Evolutionary conservation across 2,797 vertebrate species (phyloP).

Genomic region (Oryzias dopingdopingensis): DNA sequence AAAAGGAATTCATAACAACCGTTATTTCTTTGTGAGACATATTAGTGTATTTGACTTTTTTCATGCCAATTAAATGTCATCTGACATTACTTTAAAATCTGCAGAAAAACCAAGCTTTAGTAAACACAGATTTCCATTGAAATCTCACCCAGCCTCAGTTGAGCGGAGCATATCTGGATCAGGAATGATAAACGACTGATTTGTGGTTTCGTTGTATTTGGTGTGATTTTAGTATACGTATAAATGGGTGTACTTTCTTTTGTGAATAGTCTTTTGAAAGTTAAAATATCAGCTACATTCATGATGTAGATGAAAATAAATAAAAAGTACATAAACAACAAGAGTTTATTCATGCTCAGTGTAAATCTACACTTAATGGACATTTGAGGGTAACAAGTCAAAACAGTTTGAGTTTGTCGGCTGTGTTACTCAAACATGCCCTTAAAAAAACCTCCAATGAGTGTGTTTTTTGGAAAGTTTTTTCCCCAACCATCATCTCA

Average conservation of each 20-base stretch:
- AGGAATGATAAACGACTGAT: slow-evolving; percentile 39
- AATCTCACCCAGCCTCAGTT: slow-evolving; percentile 48
- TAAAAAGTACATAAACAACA: not conserved
- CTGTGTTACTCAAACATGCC: too few relatives aligned
- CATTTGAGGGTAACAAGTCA: too few relatives aligned
- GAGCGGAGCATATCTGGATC: slow-evolving; percentile 53
- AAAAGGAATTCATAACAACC: too few relatives aligned
- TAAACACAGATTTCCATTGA: slow-evolving; percentile 34
- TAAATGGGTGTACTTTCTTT: not conserved
- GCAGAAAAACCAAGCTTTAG: slow-evolving; percentile 39
- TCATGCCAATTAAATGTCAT: slow-evolving; percentile 33
- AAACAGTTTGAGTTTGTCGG: too few relatives aligned
- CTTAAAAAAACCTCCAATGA: not conserved
- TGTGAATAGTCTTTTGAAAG: too few relatives aligned
- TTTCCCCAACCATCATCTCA: slow-evolving; percentile 27
- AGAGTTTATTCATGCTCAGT: too few relatives aligned
- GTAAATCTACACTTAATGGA: too few relatives aligned
- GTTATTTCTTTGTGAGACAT: slow-evolving; percentile 6
- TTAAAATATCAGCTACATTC: slow-evolving; percentile 7
- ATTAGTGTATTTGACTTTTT: slow-evolving; percentile 34
- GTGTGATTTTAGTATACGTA: slow-evolving; percentile 35
- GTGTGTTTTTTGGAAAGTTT: slow-evolving; percentile 19
- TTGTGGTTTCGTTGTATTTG: slow-evolving; percentile 40
- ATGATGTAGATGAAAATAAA: not conserved
- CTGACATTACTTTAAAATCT: slow-evolving; percentile 29